Evolutionary conservation across 2,113 vertebrate species (phyloP).

Genomic region (Triplophysa dalaica): DNA sequence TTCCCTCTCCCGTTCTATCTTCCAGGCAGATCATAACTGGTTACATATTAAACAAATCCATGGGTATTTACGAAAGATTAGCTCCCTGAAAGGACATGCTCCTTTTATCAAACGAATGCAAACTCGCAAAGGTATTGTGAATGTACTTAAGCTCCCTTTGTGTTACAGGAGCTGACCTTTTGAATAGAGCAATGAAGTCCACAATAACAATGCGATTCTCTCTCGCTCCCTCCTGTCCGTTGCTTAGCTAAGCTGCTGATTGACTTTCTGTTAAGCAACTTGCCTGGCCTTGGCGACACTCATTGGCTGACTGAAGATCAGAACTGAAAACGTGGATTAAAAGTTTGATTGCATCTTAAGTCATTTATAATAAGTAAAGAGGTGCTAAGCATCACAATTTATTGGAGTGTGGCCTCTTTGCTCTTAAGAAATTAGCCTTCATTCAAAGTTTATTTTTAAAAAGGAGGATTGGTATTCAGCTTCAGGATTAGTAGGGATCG

Average conservation of each 20-base stretch:
- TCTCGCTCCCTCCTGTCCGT: slow-evolving; percentile 7
- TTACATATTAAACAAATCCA: slow-evolving; percentile 73
- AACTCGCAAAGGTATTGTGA: slow-evolving; percentile 82
- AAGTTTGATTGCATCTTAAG: slow-evolving; percentile 90
- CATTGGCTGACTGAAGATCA: slow-evolving; percentile 59
- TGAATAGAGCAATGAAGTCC: slow-evolving; percentile 81
- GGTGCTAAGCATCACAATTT: slow-evolving; percentile 84
- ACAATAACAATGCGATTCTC: slow-evolving; percentile 82
- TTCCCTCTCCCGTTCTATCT: slow-evolving; percentile 53
- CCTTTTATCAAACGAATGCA: slow-evolving; percentile 72
- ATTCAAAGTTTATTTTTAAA: slow-evolving; percentile 81
- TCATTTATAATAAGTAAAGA: slow-evolving; percentile 90
- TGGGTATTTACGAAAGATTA: slow-evolving; percentile 92
- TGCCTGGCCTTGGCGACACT: slow-evolving; percentile 69
- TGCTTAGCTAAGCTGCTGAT: slow-evolving; percentile 80
- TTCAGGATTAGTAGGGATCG: slow-evolving; percentile 83
- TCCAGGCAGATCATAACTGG: slow-evolving; percentile 59
- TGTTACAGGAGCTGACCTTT: slow-evolving; percentile 84
- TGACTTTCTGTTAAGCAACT: slow-evolving; percentile 95
- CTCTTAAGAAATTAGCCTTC: slow-evolving; percentile 78
- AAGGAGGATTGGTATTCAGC: slow-evolving; percentile 80
- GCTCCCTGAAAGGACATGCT: slow-evolving; percentile 81
- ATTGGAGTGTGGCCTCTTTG: slow-evolving; percentile 81
- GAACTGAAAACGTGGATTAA: slow-evolving; percentile 89
- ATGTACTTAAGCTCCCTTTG: slow-evolving; percentile 89